These are phyloP conservation scores for Drosophila emarginata DNA, from an alignment of 2,888 invertebrate species.

Conservation along the genomic window DNA sequence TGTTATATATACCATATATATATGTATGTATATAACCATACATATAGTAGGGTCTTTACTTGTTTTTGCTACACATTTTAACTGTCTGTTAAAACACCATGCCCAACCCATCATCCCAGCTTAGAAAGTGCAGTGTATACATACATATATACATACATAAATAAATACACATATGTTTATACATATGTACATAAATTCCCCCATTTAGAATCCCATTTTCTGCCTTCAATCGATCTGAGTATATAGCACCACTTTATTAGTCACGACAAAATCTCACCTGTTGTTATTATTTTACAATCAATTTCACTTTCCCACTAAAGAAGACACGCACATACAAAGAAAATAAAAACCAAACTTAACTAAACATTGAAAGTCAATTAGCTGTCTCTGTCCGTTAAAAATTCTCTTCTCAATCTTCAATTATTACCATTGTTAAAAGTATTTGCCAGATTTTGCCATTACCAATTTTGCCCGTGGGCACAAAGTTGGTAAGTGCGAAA, in stretches of 20 bases:
- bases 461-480: neutral
- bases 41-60: neutral
- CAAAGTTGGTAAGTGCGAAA: neutral
- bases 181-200: too few species aligned
- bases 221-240: neutral
- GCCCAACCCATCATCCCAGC: constrained; percentile 35
- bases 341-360: constrained; percentile 18
- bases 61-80: constrained; percentile 38
- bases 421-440: constrained; percentile 10
- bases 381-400: constrained; percentile 59
- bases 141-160: too few species aligned
- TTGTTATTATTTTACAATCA: constrained; percentile 55
- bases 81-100: constrained; percentile 18
- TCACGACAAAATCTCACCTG: constrained; percentile 10
- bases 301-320: constrained; percentile 68
- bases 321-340: constrained; percentile 8
- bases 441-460: neutral
- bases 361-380: constrained; percentile 74
- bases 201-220: constrained; percentile 33
- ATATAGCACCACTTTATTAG: neutral
- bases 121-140: constrained; percentile 51
- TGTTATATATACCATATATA: constrained; percentile 31
- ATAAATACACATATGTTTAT: too few species aligned
- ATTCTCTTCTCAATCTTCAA: constrained; percentile 55
- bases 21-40: too few species aligned